Percentiles rank a stretch among this genome's conserved stretches.
Evolutionary conservation across 1,140 invertebrate genomes (phyloP).

Genomic region (Marisa cornuarietis): DNA sequence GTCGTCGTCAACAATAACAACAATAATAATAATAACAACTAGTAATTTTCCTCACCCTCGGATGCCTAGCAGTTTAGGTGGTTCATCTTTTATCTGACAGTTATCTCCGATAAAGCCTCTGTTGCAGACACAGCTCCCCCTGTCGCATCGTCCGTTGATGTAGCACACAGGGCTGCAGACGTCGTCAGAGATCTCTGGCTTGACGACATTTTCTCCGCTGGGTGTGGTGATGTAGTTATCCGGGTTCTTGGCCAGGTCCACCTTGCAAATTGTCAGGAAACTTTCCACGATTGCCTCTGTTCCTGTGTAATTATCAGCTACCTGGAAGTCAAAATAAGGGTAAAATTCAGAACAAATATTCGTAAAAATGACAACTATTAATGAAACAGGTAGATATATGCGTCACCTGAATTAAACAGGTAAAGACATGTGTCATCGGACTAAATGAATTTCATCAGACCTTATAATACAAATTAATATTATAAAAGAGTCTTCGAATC

Average conservation of each 20-base stretch:
- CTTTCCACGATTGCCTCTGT: neutral
- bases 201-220: conserved; percentile 2
- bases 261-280: conserved; percentile 14
- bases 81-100: conserved; percentile 12
- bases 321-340: too few relatives aligned
- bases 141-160: conserved; percentile 11
- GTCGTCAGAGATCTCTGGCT: conserved; percentile 13
- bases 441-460: too few relatives aligned
- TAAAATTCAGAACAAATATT: too few relatives aligned
- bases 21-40: too few relatives aligned
- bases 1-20: too few relatives aligned
- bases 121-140: conserved; percentile 8
- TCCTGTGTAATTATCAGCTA: too few relatives aligned
- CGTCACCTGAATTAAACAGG: too few relatives aligned
- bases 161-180: conserved; percentile 11
- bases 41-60: neutral
- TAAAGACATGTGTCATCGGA: too few relatives aligned
- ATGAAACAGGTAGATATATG: too few relatives aligned
- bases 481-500: too few relatives aligned
- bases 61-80: neutral
- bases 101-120: conserved; percentile 15
- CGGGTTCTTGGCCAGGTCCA: neutral
- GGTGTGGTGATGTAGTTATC: conserved; percentile 14
- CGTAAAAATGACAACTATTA: too few relatives aligned
- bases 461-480: too few relatives aligned